Evolutionary conservation across 2,888 invertebrate species (phyloP).

Genomic region (Pilophorus perplexus): DNA sequence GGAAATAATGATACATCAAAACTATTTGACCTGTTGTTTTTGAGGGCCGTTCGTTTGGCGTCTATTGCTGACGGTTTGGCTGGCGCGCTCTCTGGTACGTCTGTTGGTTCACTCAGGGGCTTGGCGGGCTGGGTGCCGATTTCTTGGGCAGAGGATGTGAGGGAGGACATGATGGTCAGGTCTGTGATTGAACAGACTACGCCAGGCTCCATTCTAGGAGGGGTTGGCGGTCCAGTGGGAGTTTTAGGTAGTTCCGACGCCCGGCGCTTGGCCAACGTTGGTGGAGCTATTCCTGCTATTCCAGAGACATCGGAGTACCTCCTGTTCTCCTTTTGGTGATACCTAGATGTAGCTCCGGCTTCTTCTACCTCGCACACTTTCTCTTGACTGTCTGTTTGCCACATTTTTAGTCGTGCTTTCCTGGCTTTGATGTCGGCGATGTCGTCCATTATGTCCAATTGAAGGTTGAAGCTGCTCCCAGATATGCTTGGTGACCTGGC

Average conservation of each 20-base stretch:
- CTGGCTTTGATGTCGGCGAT: constrained; percentile 67
- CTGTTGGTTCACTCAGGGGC: background rate
- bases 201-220: constrained; percentile 54
- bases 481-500: constrained; percentile 60
- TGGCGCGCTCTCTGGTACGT: background rate
- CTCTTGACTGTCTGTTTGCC: constrained; percentile 74
- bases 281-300: constrained; percentile 56
- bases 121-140: constrained; percentile 53
- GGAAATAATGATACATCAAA: constrained; percentile 76
- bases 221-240: constrained; percentile 35
- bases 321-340: constrained; percentile 46
- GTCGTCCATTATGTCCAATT: constrained; percentile 85
- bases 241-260: constrained; percentile 71
- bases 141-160: constrained; percentile 78
- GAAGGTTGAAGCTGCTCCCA: constrained; percentile 78
- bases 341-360: constrained; percentile 57
- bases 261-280: constrained; percentile 55
- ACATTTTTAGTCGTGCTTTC: constrained; percentile 71
- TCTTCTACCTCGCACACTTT: constrained; percentile 78
- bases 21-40: constrained; percentile 76
- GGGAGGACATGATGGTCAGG: constrained; percentile 71
- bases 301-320: constrained; percentile 72
- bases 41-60: constrained; percentile 61
- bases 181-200: constrained; percentile 80
- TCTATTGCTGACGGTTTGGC: constrained; percentile 49